phyloP scores from a whole-genome alignment of 2,113 vertebrate genomes.

The Heterotilapia buettikoferi region DNA sequence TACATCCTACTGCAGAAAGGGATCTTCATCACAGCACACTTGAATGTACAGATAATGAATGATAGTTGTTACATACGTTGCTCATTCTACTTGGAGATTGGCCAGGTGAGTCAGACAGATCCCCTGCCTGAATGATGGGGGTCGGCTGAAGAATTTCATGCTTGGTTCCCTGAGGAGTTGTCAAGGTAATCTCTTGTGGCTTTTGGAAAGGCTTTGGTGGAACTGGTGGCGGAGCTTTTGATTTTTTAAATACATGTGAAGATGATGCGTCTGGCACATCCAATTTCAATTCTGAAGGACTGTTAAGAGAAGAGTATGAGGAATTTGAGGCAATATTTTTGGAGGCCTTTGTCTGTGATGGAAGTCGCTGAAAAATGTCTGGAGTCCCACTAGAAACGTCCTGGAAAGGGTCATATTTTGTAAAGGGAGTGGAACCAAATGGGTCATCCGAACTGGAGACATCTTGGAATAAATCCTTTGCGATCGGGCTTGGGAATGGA shows the following conservation, averaged over 20 bases:
- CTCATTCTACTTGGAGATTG: not conserved
- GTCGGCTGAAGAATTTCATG: conserved; percentile 17
- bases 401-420: not conserved
- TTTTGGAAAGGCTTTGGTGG: not conserved
- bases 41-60: not conserved
- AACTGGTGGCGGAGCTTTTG: not conserved
- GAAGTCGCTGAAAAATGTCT: conserved; percentile 10
- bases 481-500: conserved; percentile 16
- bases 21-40: not conserved
- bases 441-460: conserved; percentile 3
- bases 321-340: not conserved
- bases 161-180: conserved; percentile 22
- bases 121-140: conserved; percentile 16
- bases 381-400: not conserved
- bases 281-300: not conserved
- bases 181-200: not conserved
- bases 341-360: not conserved
- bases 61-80: conserved; percentile 10
- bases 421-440: not conserved
- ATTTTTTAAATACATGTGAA: not conserved
- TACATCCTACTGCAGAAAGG: not conserved
- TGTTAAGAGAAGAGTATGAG: not conserved
- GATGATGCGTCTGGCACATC: not conserved
- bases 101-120: not conserved
- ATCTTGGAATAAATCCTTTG: conserved; percentile 25